Base-by-base conservation (phyloP, 2,113 vertebrate species). In the Hippolais icterina region DNA sequence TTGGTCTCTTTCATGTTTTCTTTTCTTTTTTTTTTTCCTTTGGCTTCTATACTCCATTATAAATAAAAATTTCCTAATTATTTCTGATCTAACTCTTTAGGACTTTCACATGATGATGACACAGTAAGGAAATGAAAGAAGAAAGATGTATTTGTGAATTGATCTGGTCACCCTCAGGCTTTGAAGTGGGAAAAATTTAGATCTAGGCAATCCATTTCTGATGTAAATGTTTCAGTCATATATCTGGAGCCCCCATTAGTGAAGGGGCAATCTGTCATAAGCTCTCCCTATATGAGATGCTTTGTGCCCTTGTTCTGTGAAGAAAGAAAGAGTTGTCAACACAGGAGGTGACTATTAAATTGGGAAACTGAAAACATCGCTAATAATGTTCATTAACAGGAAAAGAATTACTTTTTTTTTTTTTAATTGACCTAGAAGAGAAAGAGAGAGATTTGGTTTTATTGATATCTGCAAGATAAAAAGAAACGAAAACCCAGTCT, bases 41-140 rank as follows among this genome's bases (percentile, higher is more conserved):
- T 63, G 15, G 17, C n/a, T 89, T 87, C 77, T 83, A 33, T 56
- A 83, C 49, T 63, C 47, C 46, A 57, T 84, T 93, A 81, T 63
- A 94, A 96, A 76, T 91, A 91, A 91, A 81, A 93, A 53, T 94
- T 95, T 92, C 64, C 89, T 95, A 96, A 96, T 96, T 95, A 94
- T 97, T 90, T 93, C 88, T 87, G 44, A 83, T 93, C 84, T 93
- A 93, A 87, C 68, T 65, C 61, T 93, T 94, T 88, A 82, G 87
- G 94, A 93, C 79, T 92, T 97, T 97, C 93, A 94, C 71, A 69
- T 97, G 94, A 96, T 84, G 81, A 35, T 97, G 94, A 96, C 92
- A 96, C 65, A 83, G 75, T 68, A 82, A 93, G 89, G 96, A 97
- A 96, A 94, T 96, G 76, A 94, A 96, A 95, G 95, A 91, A 89